A percentile compares a stretch with the other conserved stretches of the same genome.
Conservation (phyloP, 2,888 invertebrate species). For the Auanema freiburgensis region DNA sequence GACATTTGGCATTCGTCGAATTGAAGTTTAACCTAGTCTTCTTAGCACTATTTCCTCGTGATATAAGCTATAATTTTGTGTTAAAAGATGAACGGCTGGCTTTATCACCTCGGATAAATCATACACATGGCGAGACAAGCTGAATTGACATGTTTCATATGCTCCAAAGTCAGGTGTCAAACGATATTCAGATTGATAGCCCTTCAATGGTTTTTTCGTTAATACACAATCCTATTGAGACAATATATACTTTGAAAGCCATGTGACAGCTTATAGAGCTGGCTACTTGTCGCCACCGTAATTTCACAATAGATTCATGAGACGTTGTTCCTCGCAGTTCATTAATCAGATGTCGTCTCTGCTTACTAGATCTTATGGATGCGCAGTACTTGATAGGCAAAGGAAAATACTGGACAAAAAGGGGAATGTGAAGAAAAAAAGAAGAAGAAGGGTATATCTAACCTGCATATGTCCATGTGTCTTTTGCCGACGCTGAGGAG, state of each 20-base stretch:
- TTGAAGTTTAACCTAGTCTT: constrained; percentile 30
- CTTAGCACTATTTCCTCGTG: no score
- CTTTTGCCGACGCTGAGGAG: constrained; percentile 10
- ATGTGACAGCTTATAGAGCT: constrained; percentile 21
- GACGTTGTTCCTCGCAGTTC: constrained; percentile 15
- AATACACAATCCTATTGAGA: neutral
- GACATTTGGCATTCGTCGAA: constrained; percentile 44
- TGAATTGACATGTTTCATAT: constrained; percentile 53
- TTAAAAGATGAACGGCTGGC: neutral
- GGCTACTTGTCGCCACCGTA: constrained; percentile 27
- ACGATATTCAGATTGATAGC: constrained; percentile 59
- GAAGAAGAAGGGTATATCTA: neutral
- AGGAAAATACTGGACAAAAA: constrained; percentile 44
- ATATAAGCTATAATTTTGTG: neutral
- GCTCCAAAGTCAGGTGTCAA: constrained; percentile 59
- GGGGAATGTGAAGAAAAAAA: neutral
- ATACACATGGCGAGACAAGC: constrained; percentile 50
- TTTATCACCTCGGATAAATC: constrained; percentile 31
- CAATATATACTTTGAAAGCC: neutral
- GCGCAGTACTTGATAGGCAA: constrained; percentile 49
- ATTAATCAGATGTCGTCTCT: constrained; percentile 14
- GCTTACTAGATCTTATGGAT: constrained; percentile 34
- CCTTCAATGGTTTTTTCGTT: constrained; percentile 26
- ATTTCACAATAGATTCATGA: constrained; percentile 13
- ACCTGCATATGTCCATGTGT: constrained; percentile 23